Percentiles rank a stretch among this genome's conserved stretches.
Evolutionary conservation across 2,888 invertebrate genomes (phyloP).

Genomic region (Villa cingulata): DNA sequence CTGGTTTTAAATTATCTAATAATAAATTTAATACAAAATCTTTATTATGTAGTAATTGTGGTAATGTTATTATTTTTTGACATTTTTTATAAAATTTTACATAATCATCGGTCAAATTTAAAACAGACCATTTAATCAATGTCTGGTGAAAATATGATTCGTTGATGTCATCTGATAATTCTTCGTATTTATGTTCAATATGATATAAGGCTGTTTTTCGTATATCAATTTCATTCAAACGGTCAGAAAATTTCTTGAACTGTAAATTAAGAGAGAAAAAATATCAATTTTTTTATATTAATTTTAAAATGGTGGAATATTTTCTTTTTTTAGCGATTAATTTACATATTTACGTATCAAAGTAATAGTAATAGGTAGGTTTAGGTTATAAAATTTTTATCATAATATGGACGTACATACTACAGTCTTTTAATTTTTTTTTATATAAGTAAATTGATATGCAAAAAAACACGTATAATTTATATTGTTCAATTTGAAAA

Average conservation of each 20-base stretch:
- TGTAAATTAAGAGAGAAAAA: conserved; percentile 32
- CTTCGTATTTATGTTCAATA: conserved; percentile 62
- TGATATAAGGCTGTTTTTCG: conserved; percentile 69
- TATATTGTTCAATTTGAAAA: too few relatives aligned
- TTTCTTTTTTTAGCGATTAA: too few relatives aligned
- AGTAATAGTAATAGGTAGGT: too few relatives aligned
- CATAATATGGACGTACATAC: too few relatives aligned
- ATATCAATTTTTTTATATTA: too few relatives aligned
- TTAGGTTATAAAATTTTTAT: too few relatives aligned
- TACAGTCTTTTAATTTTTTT: too few relatives aligned
- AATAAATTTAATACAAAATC: conserved; percentile 59
- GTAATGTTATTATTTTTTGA: conserved; percentile 60
- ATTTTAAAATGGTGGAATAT: too few relatives aligned
- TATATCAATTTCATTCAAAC: conserved; percentile 72
- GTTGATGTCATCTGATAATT: conserved; percentile 48
- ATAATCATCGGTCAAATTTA: conserved; percentile 76
- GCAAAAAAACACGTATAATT: too few relatives aligned
- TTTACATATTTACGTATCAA: too few relatives aligned
- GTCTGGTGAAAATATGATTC: conserved; percentile 72
- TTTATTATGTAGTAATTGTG: conserved; percentile 71
- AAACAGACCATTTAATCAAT: conserved; percentile 75
- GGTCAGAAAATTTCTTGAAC: conserved; percentile 80
- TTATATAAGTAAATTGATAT: too few relatives aligned
- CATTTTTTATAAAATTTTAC: conserved; percentile 63
- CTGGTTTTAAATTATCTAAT: conserved; percentile 56